phyloP scores from a whole-genome alignment of 2,113 vertebrate genomes.

The Bambusicola thoracicus region DNA sequence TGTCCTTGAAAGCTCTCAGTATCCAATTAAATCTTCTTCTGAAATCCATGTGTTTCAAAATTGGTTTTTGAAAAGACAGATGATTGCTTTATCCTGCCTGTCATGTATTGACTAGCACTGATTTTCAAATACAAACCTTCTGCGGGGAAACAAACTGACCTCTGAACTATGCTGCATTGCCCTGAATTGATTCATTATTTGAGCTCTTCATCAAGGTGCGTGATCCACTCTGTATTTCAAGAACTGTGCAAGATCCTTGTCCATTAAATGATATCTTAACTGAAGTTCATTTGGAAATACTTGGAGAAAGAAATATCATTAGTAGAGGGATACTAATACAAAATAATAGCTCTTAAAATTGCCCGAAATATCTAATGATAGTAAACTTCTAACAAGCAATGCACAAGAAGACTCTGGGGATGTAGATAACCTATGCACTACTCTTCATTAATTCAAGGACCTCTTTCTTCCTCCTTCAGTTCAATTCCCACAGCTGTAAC shows the following conservation, averaged over 20 bases:
- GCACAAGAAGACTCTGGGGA: not conserved
- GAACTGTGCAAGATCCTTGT: not conserved
- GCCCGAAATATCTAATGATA: not conserved
- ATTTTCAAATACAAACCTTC: not conserved
- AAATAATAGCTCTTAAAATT: not conserved
- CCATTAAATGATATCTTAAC: not conserved
- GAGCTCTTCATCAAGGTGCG: not conserved
- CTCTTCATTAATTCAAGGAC: not conserved
- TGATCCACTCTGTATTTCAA: not conserved
- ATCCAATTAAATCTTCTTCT: conserved; percentile 6
- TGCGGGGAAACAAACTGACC: not conserved
- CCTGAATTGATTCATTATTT: not conserved
- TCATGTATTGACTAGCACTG: not conserved
- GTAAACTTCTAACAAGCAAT: not conserved
- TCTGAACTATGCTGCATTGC: not conserved
- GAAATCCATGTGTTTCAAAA: not conserved
- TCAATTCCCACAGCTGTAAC: not conserved
- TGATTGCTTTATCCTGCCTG: not conserved
- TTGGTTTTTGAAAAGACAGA: not conserved
- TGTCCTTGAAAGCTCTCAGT: not conserved
- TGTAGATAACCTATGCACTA: not conserved
- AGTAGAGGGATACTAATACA: not conserved
- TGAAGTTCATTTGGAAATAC: not conserved
- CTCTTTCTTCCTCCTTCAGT: not conserved
- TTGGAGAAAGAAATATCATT: not conserved